phyloP scores from a whole-genome alignment of 2,113 vertebrate species.

The Nibea coibor region DNA sequence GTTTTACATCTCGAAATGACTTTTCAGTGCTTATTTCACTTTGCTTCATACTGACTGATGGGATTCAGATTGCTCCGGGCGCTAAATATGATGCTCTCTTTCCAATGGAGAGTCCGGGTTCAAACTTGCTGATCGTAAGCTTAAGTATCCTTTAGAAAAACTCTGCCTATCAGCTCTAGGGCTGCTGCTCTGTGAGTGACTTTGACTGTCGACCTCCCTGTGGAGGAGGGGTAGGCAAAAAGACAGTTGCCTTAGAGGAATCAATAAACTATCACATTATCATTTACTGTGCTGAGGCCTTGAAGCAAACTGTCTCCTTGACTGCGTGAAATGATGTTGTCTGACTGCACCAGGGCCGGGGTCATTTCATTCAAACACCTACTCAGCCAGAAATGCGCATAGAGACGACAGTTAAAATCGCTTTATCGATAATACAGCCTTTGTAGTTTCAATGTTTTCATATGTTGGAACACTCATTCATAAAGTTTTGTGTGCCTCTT shows the following conservation, averaged over 20 bases:
- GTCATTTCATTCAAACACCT: slow-evolving; percentile 26
- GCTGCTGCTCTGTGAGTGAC: slow-evolving; percentile 45
- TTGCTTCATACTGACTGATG: background rate
- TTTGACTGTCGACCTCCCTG: slow-evolving; percentile 23
- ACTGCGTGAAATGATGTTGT: slow-evolving; percentile 26
- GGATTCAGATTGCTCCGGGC: slow-evolving; percentile 1
- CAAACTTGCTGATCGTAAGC: background rate
- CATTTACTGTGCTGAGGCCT: slow-evolving; percentile 43
- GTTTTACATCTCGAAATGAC: background rate
- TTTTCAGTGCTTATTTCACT: slow-evolving; percentile 7
- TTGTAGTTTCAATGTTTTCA: background rate
- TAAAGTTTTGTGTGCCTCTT: background rate
- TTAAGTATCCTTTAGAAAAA: slow-evolving; percentile 33
- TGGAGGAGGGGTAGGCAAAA: background rate
- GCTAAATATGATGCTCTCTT: slow-evolving; percentile 15
- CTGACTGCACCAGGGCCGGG: background rate
- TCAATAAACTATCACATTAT: slow-evolving; percentile 65
- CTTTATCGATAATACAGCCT: background rate
- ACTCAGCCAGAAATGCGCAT: background rate
- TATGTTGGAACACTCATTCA: background rate
- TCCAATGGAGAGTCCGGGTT: background rate
- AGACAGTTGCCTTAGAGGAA: slow-evolving; percentile 40
- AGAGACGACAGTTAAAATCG: background rate
- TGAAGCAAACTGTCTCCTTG: slow-evolving; percentile 36
- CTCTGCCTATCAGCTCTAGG: slow-evolving; percentile 23